A percentile compares a stretch with the other conserved stretches of the same genome.
These are phyloP conservation scores for Procavia capensis DNA, from an alignment of 2,113 vertebrate species.

Conservation along the genomic window DNA sequence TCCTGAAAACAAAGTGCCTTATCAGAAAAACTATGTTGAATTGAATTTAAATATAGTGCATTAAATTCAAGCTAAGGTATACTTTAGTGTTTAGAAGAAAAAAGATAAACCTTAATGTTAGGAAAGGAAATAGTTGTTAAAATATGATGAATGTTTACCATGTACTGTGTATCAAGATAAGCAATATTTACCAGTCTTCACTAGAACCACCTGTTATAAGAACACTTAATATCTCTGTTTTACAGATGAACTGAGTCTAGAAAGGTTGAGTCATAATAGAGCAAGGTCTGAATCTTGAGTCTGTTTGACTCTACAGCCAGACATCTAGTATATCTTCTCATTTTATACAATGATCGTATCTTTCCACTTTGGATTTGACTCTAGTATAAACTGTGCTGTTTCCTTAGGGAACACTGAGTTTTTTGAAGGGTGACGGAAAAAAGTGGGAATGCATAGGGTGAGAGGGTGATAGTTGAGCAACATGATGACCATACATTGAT, in stretches of 20 bases:
- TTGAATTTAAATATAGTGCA: not conserved
- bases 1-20: not conserved
- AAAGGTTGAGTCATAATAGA: not conserved
- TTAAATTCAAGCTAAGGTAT: not conserved
- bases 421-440: not conserved
- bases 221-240: not conserved
- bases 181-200: not conserved
- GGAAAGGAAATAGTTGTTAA: conserved; percentile 25
- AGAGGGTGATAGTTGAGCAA: not conserved
- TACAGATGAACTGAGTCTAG: not conserved
- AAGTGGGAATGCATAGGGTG: too few species aligned
- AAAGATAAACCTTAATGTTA: not conserved
- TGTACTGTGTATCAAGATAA: not conserved
- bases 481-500: not conserved
- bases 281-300: not conserved
- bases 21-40: not conserved
- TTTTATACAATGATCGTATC: not conserved
- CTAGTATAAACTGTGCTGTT: not conserved
- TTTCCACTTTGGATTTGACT: not conserved
- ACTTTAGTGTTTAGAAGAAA: not conserved
- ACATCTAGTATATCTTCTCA: not conserved
- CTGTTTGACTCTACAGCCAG: not conserved
- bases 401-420: not conserved
- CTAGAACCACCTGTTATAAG: not conserved
- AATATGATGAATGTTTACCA: not conserved